Evolutionary conservation across 2,888 invertebrate genomes (phyloP).

Genomic region (Sesia bembeciformis): DNA sequence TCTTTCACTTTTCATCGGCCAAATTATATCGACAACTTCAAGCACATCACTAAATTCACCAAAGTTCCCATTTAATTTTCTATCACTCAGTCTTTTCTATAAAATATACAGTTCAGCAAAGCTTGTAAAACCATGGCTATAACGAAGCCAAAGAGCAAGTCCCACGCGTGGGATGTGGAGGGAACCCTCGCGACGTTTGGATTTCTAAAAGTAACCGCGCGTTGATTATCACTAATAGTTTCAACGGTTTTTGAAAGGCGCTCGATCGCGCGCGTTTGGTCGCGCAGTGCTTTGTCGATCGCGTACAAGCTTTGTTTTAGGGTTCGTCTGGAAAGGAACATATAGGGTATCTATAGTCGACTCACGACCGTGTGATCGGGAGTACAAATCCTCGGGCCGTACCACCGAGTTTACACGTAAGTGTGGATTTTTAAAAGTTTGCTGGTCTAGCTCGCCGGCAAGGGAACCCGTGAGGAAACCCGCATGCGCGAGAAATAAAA

Average conservation of each 20-base stretch:
- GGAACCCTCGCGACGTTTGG: constrained; percentile 31
- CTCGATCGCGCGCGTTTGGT: constrained; percentile 64
- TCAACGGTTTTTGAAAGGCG: constrained; percentile 41
- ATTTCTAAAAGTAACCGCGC: constrained; percentile 16
- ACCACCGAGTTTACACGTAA: too few relatives aligned
- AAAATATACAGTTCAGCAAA: not conserved
- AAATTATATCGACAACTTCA: too few relatives aligned
- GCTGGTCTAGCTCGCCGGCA: too few relatives aligned
- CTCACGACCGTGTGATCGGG: not conserved
- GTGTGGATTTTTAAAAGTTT: not conserved
- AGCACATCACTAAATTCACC: too few relatives aligned
- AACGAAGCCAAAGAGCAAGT: constrained; percentile 51
- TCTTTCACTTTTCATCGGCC: too few relatives aligned
- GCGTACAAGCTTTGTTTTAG: constrained; percentile 59
- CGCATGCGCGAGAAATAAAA: too few relatives aligned
- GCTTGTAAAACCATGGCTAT: constrained; percentile 51
- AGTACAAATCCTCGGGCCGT: too few relatives aligned
- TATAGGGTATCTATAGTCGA: not conserved
- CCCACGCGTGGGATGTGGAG: constrained; percentile 39
- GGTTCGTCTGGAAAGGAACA: constrained; percentile 44
- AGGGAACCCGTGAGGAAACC: too few relatives aligned
- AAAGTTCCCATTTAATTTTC: too few relatives aligned
- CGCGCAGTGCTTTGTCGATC: constrained; percentile 64
- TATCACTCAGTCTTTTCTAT: not conserved
- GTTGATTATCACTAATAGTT: constrained; percentile 26